These are phyloP conservation scores for Coendou prehensilis DNA, from an alignment of 2,797 vertebrate species.

Conservation along the genomic window DNA sequence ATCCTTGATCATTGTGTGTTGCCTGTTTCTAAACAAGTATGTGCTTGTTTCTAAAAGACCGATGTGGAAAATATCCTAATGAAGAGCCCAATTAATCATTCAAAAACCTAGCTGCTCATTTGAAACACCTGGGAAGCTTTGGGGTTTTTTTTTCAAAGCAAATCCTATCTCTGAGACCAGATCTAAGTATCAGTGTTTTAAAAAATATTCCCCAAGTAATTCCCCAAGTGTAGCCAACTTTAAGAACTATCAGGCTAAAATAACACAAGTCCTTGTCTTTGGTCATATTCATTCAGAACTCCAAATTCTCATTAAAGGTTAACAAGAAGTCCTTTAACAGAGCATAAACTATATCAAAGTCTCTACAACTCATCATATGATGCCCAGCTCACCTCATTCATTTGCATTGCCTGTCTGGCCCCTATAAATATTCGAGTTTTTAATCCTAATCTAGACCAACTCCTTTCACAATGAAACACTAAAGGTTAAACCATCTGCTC, in stretches of 20 bases:
- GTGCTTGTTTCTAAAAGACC: conserved; percentile 29
- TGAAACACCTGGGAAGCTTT: not conserved
- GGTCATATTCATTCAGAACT: not conserved
- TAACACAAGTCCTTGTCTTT: not conserved
- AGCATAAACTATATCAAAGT: not conserved
- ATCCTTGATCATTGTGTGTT: not conserved
- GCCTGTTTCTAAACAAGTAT: conserved; percentile 13
- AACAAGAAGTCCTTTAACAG: not conserved
- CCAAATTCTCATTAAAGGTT: conserved; percentile 13
- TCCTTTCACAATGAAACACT: not conserved
- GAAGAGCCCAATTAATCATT: not conserved
- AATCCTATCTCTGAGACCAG: not conserved
- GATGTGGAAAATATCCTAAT: not conserved
- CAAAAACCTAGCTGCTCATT: not conserved
- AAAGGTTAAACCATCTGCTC: not conserved
- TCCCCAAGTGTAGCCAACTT: not conserved
- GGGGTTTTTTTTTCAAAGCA: not conserved
- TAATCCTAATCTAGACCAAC: not conserved
- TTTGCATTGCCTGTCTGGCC: not conserved
- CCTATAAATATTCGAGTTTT: not conserved
- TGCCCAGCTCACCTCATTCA: not conserved
- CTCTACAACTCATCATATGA: not conserved
- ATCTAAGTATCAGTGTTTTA: not conserved
- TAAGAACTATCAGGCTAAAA: conserved; percentile 22
- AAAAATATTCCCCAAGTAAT: conserved; percentile 40